These are phyloP conservation scores for Prunella himalayana DNA, from an alignment of 2,113 vertebrate species.

Conservation along the genomic window DNA sequence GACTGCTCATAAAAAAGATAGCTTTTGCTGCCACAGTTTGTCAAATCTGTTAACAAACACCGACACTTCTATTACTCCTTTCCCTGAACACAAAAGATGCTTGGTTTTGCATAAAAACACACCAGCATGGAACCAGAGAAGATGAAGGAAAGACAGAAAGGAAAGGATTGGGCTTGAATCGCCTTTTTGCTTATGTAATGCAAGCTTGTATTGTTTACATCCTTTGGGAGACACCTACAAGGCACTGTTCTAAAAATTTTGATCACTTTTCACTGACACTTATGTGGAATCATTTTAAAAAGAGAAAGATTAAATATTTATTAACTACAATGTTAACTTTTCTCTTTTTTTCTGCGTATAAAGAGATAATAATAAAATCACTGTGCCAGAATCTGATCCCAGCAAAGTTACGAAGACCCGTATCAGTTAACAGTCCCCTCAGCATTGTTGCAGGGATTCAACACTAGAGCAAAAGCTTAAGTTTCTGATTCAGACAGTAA, in stretches of 20 bases:
- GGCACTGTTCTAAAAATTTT: background rate
- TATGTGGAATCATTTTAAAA: fast-evolving
- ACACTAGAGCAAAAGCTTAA: background rate
- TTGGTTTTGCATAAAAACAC: constrained; percentile 20
- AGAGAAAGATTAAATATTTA: background rate
- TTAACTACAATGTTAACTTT: background rate
- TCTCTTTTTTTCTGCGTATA: fast-evolving
- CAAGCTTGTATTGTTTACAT: background rate
- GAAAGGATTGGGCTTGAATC: fast-evolving
- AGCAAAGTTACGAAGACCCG: background rate
- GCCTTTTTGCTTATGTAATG: background rate
- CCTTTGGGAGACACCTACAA: background rate
- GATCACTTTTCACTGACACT: background rate
- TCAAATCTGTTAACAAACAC: constrained; percentile 60
- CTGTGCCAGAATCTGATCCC: background rate
- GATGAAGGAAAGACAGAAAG: background rate
- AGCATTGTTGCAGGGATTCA: background rate
- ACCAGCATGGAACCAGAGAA: background rate
- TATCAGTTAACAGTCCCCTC: background rate
- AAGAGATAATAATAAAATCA: background rate
- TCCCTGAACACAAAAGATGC: constrained; percentile 16
- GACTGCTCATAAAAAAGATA: constrained; percentile 60
- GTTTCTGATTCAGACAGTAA: background rate
- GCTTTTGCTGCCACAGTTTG: constrained; percentile 48
- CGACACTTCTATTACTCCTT: constrained; percentile 36